These are phyloP conservation scores for Amazona vittata DNA, from an alignment of 2,113 vertebrate genomes.

Conservation along the genomic window DNA sequence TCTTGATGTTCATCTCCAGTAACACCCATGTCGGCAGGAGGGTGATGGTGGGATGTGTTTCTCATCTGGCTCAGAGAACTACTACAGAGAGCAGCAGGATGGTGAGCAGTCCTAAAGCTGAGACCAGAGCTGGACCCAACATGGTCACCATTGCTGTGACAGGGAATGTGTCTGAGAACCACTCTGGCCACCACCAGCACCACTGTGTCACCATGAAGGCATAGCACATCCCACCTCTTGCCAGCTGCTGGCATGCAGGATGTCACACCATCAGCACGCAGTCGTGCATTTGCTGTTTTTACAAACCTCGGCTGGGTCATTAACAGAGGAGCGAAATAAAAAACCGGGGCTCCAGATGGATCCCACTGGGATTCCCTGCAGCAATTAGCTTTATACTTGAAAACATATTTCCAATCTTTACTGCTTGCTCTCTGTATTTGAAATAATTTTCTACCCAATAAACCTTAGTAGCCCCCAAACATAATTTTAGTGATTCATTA, in stretches of 20 bases:
- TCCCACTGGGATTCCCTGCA: constrained; percentile 67
- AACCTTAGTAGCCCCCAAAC: constrained; percentile 64
- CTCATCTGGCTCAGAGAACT: neutral
- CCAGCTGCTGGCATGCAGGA: neutral
- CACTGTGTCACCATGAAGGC: neutral
- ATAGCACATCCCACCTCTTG: neutral
- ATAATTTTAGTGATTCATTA: constrained; percentile 53
- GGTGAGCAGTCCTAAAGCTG: neutral
- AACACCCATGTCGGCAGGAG: accelerated
- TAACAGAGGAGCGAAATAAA: constrained; percentile 60
- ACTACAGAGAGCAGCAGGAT: neutral
- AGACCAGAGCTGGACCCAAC: neutral
- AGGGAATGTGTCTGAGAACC: neutral
- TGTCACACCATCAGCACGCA: neutral
- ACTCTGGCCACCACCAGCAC: neutral
- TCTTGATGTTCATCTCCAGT: neutral
- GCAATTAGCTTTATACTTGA: constrained; percentile 63
- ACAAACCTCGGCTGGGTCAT: constrained; percentile 57
- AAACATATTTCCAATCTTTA: constrained; percentile 66
- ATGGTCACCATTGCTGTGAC: neutral
- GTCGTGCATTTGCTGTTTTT: constrained; percentile 40
- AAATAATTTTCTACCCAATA: constrained; percentile 71
- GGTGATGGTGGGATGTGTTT: neutral
- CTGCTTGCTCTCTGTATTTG: constrained; percentile 55
- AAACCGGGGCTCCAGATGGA: constrained; percentile 46